A percentile compares a stretch with the other conserved stretches of the same genome.
Evolutionary conservation across 1,140 invertebrate species (phyloP).

Genomic region (Sitophilus oryzae): DNA sequence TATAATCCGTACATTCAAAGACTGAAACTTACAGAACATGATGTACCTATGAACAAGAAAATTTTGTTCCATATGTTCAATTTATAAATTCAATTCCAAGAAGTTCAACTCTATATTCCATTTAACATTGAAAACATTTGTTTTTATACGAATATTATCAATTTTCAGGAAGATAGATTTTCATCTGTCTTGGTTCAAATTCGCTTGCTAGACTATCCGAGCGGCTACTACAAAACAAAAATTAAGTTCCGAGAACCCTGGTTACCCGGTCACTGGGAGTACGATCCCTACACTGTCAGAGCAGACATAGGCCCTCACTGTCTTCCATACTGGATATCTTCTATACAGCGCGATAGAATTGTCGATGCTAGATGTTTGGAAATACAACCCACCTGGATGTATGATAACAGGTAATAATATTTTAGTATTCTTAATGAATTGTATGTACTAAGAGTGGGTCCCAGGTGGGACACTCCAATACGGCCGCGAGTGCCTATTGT

Average conservation of each 20-base stretch:
- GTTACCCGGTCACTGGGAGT: constrained; percentile 40
- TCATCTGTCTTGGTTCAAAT: constrained; percentile 21
- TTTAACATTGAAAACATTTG: no score
- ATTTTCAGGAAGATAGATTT: constrained; percentile 23
- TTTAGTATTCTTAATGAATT: constrained; percentile 5
- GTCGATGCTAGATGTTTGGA: constrained; percentile 53
- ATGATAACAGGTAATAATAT: constrained; percentile 50
- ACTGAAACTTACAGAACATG: no score
- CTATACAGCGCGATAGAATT: constrained; percentile 47
- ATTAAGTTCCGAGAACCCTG: constrained; percentile 33
- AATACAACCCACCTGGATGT: constrained; percentile 64
- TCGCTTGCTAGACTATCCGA: constrained; percentile 22
- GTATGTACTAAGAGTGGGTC: no score
- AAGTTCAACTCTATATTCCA: no score
- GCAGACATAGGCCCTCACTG: constrained; percentile 41
- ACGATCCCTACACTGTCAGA: constrained; percentile 23
- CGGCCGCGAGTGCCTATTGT: no score
- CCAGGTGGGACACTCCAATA: no score
- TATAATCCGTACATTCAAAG: no score
- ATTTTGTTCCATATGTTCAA: no score
- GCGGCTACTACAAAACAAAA: constrained; percentile 35
- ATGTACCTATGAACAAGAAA: no score
- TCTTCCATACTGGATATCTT: constrained; percentile 51
- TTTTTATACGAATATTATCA: background rate
- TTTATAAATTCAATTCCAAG: no score